Evolutionary conservation across 2,797 vertebrate genomes (phyloP).

Genomic region (Bradypodion ventrale): DNA sequence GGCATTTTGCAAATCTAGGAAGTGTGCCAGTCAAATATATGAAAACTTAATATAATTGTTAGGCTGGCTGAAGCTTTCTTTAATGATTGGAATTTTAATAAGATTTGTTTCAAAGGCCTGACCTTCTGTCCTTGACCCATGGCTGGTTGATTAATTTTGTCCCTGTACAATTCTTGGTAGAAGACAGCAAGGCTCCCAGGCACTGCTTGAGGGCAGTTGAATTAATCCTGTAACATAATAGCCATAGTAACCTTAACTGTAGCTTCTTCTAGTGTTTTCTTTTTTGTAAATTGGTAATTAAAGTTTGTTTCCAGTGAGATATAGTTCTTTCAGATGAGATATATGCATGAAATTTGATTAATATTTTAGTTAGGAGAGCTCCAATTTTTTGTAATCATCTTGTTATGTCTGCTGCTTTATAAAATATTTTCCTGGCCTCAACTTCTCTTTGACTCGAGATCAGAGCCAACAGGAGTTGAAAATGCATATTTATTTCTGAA

Average conservation of each 20-base stretch:
- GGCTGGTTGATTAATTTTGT: constrained; percentile 29
- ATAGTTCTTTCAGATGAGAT: constrained; percentile 26
- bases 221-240: constrained; percentile 45
- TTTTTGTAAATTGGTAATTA: constrained; percentile 50
- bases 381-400: constrained; percentile 7
- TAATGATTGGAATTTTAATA: constrained; percentile 29
- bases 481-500: not conserved
- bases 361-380: constrained; percentile 38
- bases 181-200: constrained; percentile 10
- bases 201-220: constrained; percentile 12
- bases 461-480: not conserved
- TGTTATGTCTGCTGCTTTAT: constrained; percentile 1
- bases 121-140: constrained; percentile 14
- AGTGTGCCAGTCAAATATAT: constrained; percentile 17
- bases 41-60: not conserved
- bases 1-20: constrained; percentile 20
- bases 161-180: constrained; percentile 6
- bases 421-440: constrained; percentile 5
- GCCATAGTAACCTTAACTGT: constrained; percentile 28
- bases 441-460: constrained; percentile 6
- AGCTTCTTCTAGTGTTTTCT: constrained; percentile 29
- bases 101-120: constrained; percentile 31
- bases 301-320: constrained; percentile 20
- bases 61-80: not conserved
- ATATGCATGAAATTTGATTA: constrained; percentile 25